Percentiles rank a stretch among this genome's conserved stretches.
Evolutionary conservation across 2,113 vertebrate genomes (phyloP).

Genomic region (Phoxinus phoxinus): DNA sequence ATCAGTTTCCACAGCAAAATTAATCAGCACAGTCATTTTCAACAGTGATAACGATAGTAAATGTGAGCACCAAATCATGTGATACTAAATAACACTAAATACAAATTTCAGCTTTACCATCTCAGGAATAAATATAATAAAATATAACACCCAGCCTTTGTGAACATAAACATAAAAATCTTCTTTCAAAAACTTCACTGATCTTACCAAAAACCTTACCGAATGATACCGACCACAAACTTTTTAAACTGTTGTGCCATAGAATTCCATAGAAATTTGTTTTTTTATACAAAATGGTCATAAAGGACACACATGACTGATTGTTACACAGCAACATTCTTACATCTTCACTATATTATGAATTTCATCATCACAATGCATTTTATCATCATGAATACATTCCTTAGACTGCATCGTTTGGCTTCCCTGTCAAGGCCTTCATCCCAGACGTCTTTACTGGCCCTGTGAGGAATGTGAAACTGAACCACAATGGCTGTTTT

Average conservation of each 20-base stretch:
- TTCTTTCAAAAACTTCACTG: no score
- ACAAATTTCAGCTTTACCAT: not conserved
- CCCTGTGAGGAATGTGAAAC: not conserved
- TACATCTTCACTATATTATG: not conserved
- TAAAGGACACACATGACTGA: not conserved
- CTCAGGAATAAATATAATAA: not conserved
- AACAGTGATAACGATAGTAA: no score
- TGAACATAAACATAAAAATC: no score
- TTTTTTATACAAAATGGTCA: no score
- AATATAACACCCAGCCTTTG: not conserved
- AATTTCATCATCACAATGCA: not conserved
- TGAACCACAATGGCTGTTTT: constrained; percentile 23
- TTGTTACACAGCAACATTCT: not conserved
- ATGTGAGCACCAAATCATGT: not conserved
- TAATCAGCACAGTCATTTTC: no score
- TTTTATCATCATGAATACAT: constrained; percentile 15
- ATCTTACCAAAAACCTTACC: no score
- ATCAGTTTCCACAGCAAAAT: no score
- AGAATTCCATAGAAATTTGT: no score
- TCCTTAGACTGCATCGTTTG: not conserved
- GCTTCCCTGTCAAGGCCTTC: constrained; percentile 5
- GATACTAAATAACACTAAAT: not conserved
- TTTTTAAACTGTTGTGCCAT: no score
- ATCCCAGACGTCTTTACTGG: constrained; percentile 25
- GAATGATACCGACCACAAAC: no score